These are phyloP conservation scores for Drosophila diplacantha DNA, from an alignment of 2,888 invertebrate genomes.

Conservation along the genomic window DNA sequence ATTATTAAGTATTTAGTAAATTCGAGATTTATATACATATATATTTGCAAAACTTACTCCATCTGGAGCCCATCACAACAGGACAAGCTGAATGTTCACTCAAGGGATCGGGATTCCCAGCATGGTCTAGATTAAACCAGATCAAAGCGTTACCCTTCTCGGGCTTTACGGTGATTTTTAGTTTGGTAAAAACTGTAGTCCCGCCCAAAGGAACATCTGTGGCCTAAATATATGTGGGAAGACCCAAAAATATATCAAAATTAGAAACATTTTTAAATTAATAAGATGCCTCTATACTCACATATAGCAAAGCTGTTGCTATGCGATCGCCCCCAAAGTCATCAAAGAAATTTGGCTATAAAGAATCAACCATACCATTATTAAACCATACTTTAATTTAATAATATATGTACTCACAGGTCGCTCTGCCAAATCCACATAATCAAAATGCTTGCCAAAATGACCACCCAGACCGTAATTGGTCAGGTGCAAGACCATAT, in stretches of 20 bases:
- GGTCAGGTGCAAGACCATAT: constrained; percentile 21
- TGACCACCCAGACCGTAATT: constrained; percentile 41
- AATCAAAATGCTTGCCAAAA: constrained; percentile 22
- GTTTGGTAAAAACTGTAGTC: constrained; percentile 41
- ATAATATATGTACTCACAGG: constrained; percentile 5
- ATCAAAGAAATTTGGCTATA: constrained; percentile 11
- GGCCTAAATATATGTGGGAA: constrained; percentile 21
- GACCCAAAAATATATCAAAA: not conserved
- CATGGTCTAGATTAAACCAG: constrained; percentile 40
- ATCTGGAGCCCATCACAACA: constrained; percentile 43
- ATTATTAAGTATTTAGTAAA: not conserved
- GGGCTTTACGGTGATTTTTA: constrained; percentile 31
- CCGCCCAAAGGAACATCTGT: constrained; percentile 48
- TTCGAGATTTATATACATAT: not conserved
- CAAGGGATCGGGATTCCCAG: constrained; percentile 10
- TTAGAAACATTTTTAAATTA: too few species aligned
- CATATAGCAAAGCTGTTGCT: constrained; percentile 39
- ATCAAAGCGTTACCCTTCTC: constrained; percentile 37
- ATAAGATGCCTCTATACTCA: constrained; percentile 14
- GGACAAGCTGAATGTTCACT: constrained; percentile 43
- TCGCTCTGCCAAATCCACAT: constrained; percentile 8
- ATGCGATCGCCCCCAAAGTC: constrained; percentile 12
- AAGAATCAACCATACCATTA: not conserved
- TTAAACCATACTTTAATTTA: not conserved
- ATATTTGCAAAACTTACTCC: constrained; percentile 35